Evolutionary conservation across 2,113 vertebrate genomes (phyloP), one percentile per base, ranked within the genome.

Genomic region (Reinhardtius hippoglossoides): DNA sequence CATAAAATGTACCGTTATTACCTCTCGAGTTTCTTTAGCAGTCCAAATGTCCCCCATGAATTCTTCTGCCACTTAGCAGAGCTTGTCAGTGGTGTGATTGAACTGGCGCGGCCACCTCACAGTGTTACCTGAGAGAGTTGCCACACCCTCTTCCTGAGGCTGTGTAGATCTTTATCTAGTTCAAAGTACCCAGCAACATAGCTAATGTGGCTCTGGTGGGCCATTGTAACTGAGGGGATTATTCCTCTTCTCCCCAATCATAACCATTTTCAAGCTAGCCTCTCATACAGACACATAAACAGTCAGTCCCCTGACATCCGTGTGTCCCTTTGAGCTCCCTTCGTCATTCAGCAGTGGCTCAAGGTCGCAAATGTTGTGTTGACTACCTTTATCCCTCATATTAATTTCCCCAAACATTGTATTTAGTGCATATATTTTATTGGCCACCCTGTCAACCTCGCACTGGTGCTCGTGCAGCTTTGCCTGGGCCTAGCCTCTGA

Each of bases 1-100:
- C 72, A 82, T 67, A 69, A 82, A 83, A 82, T 77, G 67, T 61
- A 62, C 78, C 72, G n/a, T 67, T 59, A 70, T 82, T 65, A 80
- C 69, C 24, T 60, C 68, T 55, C 24, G 71, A 67, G 68, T 56
- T 64, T 60, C 62, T 74, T 42, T 10, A 69, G 62, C 55, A 70
- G 31, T 40, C 40, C 37, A 70, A 62, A 67, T 52, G 35, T 56
- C 60, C 64, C 61, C 37, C 20, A 21, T 69, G 24, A 63, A 14
- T 76, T 74, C n/a, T 71, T 70, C 40, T 67, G 35, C 24, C 62
- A 68, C 76, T 79, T 74, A 70, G 46, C 60, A 64, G 58, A 62
- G 62, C 63, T 74, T 42, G 27, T 81, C 82, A 70, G 61, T 74
- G 74, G 67, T 58, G 71, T 57, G 67, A 64, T 87, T 64, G 64